phyloP scores from a whole-genome alignment of 2,888 invertebrate species.

The Acanthosoma haemorrhoidale region DNA sequence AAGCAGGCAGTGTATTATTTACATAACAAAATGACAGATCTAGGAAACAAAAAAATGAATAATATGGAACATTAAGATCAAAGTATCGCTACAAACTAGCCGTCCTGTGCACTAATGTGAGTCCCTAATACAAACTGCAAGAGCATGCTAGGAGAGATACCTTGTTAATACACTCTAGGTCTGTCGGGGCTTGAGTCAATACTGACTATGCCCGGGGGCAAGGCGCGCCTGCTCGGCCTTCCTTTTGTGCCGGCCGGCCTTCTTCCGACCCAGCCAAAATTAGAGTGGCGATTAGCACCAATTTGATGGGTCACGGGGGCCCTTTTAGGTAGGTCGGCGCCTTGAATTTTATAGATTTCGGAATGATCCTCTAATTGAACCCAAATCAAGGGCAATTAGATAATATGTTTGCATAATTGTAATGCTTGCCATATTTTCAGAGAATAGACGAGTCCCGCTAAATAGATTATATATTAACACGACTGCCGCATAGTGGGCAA shows the following conservation, averaged over 20 bases:
- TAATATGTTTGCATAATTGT: no score
- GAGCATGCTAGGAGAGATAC: not conserved
- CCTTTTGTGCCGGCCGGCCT: no score
- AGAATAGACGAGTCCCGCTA: no score
- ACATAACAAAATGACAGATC: not conserved
- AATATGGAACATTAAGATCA: no score
- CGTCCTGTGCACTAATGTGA: slow-evolving; percentile 18
- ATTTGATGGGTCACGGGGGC: not conserved
- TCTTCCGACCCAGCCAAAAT: not conserved
- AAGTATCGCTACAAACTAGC: not conserved
- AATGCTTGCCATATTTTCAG: no score
- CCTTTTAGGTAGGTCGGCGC: no score
- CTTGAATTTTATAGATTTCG: no score
- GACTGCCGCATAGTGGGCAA: no score
- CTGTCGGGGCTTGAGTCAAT: slow-evolving; percentile 2
- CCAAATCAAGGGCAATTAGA: no score
- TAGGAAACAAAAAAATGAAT: no score
- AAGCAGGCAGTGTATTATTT: slow-evolving; percentile 15
- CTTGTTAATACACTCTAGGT: not conserved
- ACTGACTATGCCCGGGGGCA: not conserved
- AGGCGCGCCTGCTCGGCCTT: not conserved
- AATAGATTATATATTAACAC: no score
- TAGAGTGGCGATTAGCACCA: not conserved
- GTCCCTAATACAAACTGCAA: not conserved
- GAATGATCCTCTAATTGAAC: no score